phyloP scores from a whole-genome alignment of 2,113 vertebrate species.

The Gobiocypris rarus region DNA sequence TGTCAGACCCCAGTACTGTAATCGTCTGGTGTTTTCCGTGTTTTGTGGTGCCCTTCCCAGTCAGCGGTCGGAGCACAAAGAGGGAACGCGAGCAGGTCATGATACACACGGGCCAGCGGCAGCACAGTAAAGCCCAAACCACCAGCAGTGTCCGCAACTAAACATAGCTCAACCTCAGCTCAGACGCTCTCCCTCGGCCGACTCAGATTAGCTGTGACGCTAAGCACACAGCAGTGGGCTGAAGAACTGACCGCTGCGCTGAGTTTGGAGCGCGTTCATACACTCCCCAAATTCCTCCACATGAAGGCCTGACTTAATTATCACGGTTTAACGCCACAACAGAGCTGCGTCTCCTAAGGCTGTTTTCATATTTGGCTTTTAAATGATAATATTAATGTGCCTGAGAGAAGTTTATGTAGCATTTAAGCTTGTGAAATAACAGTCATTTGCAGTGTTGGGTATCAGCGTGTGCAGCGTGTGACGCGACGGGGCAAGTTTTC shows the following conservation, averaged over 20 bases:
- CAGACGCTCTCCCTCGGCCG: conserved; percentile 58
- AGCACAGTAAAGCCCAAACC: conserved; percentile 61
- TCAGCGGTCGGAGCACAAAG: neutral
- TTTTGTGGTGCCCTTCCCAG: conserved; percentile 2
- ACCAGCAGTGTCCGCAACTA: conserved; percentile 60
- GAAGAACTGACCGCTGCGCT: conserved; percentile 52
- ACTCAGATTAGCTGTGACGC: conserved; percentile 56
- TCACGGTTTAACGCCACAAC: conserved; percentile 24
- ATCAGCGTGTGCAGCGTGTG: conserved; percentile 56
- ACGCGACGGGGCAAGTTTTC: conserved; percentile 53
- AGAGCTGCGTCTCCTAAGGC: conserved; percentile 33
- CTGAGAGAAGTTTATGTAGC: conserved; percentile 60
- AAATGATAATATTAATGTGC: conserved; percentile 64
- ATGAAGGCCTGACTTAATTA: conserved; percentile 54
- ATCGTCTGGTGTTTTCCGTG: too few relatives aligned
- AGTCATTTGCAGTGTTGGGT: conserved; percentile 49
- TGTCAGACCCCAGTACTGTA: neutral
- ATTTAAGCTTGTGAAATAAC: conserved; percentile 59
- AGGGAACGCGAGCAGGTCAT: conserved; percentile 23
- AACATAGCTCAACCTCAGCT: conserved; percentile 70
- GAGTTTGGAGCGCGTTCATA: conserved; percentile 57
- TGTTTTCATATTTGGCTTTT: conserved; percentile 62
- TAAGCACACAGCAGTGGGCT: conserved; percentile 60
- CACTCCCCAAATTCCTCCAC: conserved; percentile 40
- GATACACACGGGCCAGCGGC: conserved; percentile 18